Base-by-base conservation (phyloP, 2,113 vertebrate species). In the Macroglossus sobrinus region DNA sequence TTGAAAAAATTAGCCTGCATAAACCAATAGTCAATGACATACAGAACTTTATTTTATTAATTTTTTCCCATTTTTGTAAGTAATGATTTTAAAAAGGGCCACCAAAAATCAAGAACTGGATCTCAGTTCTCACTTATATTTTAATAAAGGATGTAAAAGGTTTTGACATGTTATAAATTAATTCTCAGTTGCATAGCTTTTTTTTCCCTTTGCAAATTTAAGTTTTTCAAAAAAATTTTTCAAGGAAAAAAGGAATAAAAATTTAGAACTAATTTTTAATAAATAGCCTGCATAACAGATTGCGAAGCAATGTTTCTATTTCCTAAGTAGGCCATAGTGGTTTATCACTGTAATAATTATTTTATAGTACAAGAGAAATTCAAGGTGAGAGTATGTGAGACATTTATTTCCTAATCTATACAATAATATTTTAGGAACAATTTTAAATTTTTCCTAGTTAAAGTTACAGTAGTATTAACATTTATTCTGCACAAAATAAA, bases 1-100 rank as follows among this genome's bases (percentile, higher is more conserved):
- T 98, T 97, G 89, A 98, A 96, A 97, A 40, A 98, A 98, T 95
- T 92, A 79, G 38, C 97, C 98, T 98, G 97, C 94, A 98, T 97
- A 97, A 98, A 92, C 94, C 93, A 93, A 55, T 97, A 96, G 94
- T 97, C 94, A 96, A 91, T 81, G 69, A 96, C 98, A 97, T 98
- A 71, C 85, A 96, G 6, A 38, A 88, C 12, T 81, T 89, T 50
- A 69, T 95, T 47, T 97, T 94, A 91, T 98, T 98, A 98, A 98
- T 97, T 97, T 96, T 98, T 64, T 30, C 55, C 82, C 93, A 78
- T 43, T 71, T 97, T 98, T 84, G 84, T 98, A 98, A 98, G 98
- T 98, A 98, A 94, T 55, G 16, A 38, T 94, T 91, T 95, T 89
- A 97, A 96, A 78, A 24, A 69, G 30, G 30, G 93, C 61, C 95